Conservation (phyloP, 2,797 vertebrate genomes). For the Clamator glandarius region DNA sequence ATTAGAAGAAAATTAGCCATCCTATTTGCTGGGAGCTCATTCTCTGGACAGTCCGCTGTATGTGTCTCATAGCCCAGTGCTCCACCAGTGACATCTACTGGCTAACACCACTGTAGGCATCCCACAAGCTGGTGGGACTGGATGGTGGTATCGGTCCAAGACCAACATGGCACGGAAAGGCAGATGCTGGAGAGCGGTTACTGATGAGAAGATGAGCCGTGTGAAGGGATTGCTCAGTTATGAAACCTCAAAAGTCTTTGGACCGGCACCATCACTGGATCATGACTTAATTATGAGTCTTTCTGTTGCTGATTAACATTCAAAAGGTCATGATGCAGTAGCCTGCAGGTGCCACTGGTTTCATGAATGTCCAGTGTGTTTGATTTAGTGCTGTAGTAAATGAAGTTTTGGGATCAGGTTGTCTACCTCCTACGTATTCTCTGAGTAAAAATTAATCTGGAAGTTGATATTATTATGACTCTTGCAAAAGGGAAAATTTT, state of each 20-base stretch:
- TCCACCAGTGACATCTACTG: conserved; percentile 57
- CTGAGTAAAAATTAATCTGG: neutral
- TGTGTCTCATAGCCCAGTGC: neutral
- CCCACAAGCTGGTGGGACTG: accelerated
- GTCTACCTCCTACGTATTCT: neutral
- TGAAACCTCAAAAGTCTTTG: neutral
- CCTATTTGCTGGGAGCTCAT: accelerated
- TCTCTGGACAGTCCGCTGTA: accelerated
- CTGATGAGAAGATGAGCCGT: neutral
- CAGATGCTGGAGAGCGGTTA: neutral
- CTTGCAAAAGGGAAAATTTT: neutral
- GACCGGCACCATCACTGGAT: neutral
- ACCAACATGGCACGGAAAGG: neutral
- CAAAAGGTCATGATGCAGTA: neutral
- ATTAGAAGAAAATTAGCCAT: neutral
- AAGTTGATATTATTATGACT: neutral
- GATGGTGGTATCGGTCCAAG: neutral
- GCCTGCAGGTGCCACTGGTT: neutral
- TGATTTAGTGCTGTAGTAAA: neutral
- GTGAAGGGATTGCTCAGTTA: neutral
- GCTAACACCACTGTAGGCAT: neutral
- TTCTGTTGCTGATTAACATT: neutral
- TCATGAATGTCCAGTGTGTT: neutral
- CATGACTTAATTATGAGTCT: neutral
- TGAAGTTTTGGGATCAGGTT: neutral